Conservation (phyloP, 2,797 vertebrate species). For the Xenentodon cancila region DNA sequence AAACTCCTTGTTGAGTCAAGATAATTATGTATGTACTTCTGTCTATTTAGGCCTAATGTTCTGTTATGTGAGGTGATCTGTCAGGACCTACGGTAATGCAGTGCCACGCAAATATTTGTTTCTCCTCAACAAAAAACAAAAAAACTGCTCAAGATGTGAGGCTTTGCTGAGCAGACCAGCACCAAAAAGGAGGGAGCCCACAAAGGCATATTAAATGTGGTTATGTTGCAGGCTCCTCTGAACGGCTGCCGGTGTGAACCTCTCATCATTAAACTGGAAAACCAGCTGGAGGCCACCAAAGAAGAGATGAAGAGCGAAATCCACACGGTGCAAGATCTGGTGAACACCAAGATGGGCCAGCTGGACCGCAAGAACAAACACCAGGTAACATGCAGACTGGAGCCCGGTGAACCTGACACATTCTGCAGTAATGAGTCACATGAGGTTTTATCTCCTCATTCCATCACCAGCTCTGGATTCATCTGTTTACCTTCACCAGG, state of each 20-base stretch:
- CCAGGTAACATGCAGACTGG: conserved; percentile 78
- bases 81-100: background rate
- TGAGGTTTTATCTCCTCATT: too few species aligned
- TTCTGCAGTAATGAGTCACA: too few species aligned
- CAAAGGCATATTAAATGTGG: too few species aligned
- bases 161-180: too few species aligned
- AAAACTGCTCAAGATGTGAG: too few species aligned
- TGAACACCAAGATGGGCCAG: conserved; percentile 94
- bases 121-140: too few species aligned
- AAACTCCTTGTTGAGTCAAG: background rate
- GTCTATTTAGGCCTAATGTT: background rate
- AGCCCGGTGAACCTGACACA: too few species aligned
- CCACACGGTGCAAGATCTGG: conserved; percentile 89
- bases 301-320: conserved; percentile 96
- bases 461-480: too few species aligned
- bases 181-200: background rate
- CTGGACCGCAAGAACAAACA: conserved; percentile 92
- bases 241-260: conserved; percentile 97
- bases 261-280: conserved; percentile 94
- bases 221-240: conserved; percentile 87
- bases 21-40: background rate
- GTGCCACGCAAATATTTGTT: too few species aligned
- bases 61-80: background rate
- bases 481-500: too few species aligned
- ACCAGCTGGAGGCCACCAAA: conserved; percentile 94